Evolutionary conservation across 2,797 vertebrate species (phyloP).

Genomic region (Ceyx erithaca): DNA sequence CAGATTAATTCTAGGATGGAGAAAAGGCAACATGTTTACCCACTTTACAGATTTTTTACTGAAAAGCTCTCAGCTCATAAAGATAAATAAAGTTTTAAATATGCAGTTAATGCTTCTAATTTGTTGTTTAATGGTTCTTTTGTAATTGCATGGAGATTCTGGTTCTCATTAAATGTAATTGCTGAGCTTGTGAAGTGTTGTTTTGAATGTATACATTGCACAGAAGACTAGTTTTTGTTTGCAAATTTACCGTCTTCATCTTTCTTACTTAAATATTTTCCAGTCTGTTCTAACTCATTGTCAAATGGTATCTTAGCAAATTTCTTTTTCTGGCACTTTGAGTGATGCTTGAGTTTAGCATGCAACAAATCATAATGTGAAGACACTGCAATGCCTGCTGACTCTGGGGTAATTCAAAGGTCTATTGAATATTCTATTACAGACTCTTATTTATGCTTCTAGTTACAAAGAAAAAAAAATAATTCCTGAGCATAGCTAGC

Average conservation of each 20-base stretch:
- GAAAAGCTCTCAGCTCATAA: slow-evolving; percentile 4
- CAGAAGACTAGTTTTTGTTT: slow-evolving; percentile 41
- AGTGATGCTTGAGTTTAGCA: not conserved
- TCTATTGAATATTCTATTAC: slow-evolving; percentile 38
- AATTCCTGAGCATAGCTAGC: not conserved
- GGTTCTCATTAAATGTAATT: slow-evolving; percentile 44
- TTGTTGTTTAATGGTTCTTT: slow-evolving; percentile 48
- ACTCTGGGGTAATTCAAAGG: slow-evolving; percentile 16
- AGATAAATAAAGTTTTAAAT: slow-evolving; percentile 46
- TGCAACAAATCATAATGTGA: not conserved
- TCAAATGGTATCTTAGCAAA: not conserved
- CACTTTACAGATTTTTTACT: slow-evolving; percentile 34
- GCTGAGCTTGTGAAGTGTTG: slow-evolving; percentile 29
- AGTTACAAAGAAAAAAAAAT: not conserved
- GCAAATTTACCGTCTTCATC: slow-evolving; percentile 22
- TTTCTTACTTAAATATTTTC: slow-evolving; percentile 47
- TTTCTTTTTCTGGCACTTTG: slow-evolving; percentile 7
- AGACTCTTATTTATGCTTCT: slow-evolving; percentile 17
- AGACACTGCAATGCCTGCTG: not conserved
- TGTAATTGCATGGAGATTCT: slow-evolving; percentile 37
- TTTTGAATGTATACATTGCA: slow-evolving; percentile 31
- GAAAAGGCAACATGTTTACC: not conserved
- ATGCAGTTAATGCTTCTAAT: not conserved
- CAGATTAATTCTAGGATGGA: not conserved
- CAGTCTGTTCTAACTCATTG: not conserved